Percentiles rank a stretch among this genome's conserved stretches.
Conservation (phyloP, 1,140 invertebrate genomes). For the Drosophila ogumai region DNA sequence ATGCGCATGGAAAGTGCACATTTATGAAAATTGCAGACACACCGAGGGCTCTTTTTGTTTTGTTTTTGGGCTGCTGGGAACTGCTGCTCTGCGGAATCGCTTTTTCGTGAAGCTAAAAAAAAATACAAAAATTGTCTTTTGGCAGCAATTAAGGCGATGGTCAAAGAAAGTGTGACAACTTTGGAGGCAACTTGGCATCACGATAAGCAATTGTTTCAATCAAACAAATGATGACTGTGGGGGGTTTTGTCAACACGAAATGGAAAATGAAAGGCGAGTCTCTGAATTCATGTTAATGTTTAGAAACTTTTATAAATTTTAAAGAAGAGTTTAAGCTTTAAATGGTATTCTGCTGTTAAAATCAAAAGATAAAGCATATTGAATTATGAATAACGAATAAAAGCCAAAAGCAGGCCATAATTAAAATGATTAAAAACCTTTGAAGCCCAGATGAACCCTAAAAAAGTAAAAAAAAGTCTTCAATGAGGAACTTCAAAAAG, state of each 20-base stretch:
- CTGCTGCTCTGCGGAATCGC: conserved; percentile 28
- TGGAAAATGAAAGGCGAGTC: conserved; percentile 13
- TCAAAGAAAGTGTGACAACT: conserved; percentile 62
- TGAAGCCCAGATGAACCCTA: no score
- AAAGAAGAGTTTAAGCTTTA: no score
- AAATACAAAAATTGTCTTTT: conserved; percentile 23
- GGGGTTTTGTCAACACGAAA: neutral
- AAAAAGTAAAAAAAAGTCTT: no score
- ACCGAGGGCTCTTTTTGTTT: conserved; percentile 21
- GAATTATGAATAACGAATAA: no score
- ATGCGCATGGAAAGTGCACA: conserved; percentile 67
- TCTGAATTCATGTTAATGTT: conserved; percentile 4
- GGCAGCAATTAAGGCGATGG: conserved; percentile 48
- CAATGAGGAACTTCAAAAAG: neutral
- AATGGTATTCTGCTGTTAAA: neutral
- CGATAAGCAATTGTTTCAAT: conserved; percentile 48
- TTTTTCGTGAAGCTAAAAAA: conserved; percentile 50
- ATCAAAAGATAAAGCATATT: neutral
- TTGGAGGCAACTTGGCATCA: conserved; percentile 26
- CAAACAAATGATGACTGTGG: conserved; percentile 26
- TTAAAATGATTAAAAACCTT: neutral
- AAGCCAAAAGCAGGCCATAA: neutral
- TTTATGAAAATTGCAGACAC: conserved; percentile 71
- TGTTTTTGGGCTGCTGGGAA: conserved; percentile 26
- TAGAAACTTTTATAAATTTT: neutral